Evolutionary conservation across 1,140 invertebrate species (phyloP), one percentile per base, ranked within the genome.

Genomic region (Piezodorus guildinii): DNA sequence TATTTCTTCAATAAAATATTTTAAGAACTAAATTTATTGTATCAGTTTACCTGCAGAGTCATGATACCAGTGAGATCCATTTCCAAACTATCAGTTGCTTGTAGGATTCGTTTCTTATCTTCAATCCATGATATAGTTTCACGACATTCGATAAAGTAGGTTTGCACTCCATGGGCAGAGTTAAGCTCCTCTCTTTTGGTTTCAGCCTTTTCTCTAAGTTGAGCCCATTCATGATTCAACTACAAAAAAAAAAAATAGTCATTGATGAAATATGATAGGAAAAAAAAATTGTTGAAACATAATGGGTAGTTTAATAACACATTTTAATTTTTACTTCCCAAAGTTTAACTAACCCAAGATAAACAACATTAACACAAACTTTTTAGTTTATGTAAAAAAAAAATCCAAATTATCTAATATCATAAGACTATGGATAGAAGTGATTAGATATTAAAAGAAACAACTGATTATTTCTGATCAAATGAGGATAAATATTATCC

Each of bases 81-180:
- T 74, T 96, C 93, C 65, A 98, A 76, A 70, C 59, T 62, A 66
- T 84, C 81, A 6, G 94, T 98, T 65, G 93, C 90, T 73, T 97
- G 93, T 14, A 99, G 80, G 68, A 99, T 91, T 69, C 96, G 83
- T 70, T 96, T 96, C 80, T 99, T 99, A 73, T 99, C 97, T 78
- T 98, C 94, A 74, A 99, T 99, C 97, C 97, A 99, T 0, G 93
- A 88, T 27, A 96, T 90, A 0, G 96, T 98, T 78, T 99, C 96
- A 69, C 95, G 87, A 73, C 95, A 98, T 76, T 99, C 97, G 77
- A 99, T 98, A 73, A 98, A 94, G 91, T 98, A 99, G 39, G 95
- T 98, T 78, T 99, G 96, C 16, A 99, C 88, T 21, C 94, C 94
- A 78, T 98, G 95, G 14, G 95, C 93, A 0, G 92, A 89, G 70